phyloP scores from a whole-genome alignment of 2,797 vertebrate genomes.

The Galaxias olidus region DNA sequence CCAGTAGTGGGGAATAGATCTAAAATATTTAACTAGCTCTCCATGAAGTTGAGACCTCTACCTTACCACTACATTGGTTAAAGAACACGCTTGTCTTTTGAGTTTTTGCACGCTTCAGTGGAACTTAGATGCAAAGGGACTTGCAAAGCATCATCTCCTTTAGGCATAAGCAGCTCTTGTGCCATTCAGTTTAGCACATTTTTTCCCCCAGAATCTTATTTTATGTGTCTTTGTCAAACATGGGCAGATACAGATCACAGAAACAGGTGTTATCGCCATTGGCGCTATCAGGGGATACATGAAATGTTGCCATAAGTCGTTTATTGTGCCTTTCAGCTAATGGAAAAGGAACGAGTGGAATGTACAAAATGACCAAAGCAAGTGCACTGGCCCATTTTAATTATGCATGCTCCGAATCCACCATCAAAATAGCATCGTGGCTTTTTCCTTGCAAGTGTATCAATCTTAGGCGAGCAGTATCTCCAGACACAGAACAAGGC shows the following conservation, averaged over 20 bases:
- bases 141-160: constrained; percentile 13
- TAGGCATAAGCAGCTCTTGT: neutral
- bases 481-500: constrained; percentile 44
- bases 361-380: constrained; percentile 42
- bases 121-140: constrained; percentile 7
- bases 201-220: constrained; percentile 27
- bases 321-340: constrained; percentile 42
- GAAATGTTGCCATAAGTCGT: constrained; percentile 28
- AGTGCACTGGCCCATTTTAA: constrained; percentile 64
- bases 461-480: constrained; percentile 55
- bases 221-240: constrained; percentile 10
- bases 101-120: neutral
- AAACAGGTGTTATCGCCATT: constrained; percentile 29
- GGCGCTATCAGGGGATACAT: constrained; percentile 12
- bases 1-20: neutral
- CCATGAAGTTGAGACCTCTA: too few species aligned
- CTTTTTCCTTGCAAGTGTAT: constrained; percentile 57
- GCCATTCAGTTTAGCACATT: constrained; percentile 24
- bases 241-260: constrained; percentile 12
- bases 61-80: constrained; percentile 2
- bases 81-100: constrained; percentile 5
- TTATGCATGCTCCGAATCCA: constrained; percentile 67
- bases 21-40: neutral
- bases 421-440: constrained; percentile 58
- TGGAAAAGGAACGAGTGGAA: constrained; percentile 36